Evolutionary conservation across 2,113 vertebrate species (phyloP), one percentile per base, ranked within the genome.

Genomic region (Nycticebus coucang): DNA sequence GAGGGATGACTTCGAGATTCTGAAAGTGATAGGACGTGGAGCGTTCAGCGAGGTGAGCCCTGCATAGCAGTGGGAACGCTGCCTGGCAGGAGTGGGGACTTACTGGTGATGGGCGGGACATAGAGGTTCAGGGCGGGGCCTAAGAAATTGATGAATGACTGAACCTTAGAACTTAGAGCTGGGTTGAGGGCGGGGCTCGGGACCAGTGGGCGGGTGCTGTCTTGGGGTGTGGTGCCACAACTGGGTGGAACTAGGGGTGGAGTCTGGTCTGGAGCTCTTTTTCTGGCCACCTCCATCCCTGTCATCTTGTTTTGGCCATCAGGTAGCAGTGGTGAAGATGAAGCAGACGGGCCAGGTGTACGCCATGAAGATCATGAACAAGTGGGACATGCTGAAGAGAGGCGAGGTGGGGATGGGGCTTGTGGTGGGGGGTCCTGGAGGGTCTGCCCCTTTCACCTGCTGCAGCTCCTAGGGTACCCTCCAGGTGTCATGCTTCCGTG

Each of bases 341-440:
- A 98, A 95, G 86, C 97, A 97, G 93, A 99, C 98, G 0, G 98
- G 98, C 86, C 98, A 99, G 93, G 98, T 99, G 80, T 99, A 99
- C 2, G 99, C 99, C 93, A 98, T 99, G 98, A 99, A 99, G 98
- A 99, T 99, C 62, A 99, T 99, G 99, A 99, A 99, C 93, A 99
- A 99, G 97, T 99, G 99, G 99, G 99, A 99, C 97, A 98, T 99
- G 98, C 96, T 99, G 94, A 99, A 99, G 95, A 97, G 98, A 91
- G 98, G 99, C 95, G 98, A 99, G 98, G 99, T 99, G 94, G 97
- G 69, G 35, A 21, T 0, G 8, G 57, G 72, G 30, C 28, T 37
- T 72, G 24, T 12, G 78, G 78, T 6, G 17, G 66, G 17, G 17
- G 87, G 30, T 50, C 28, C 35, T 22, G 4, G 37, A 62, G 60